Evolutionary conservation across 2,113 vertebrate species (phyloP).

Genomic region (Xenopus borealis): DNA sequence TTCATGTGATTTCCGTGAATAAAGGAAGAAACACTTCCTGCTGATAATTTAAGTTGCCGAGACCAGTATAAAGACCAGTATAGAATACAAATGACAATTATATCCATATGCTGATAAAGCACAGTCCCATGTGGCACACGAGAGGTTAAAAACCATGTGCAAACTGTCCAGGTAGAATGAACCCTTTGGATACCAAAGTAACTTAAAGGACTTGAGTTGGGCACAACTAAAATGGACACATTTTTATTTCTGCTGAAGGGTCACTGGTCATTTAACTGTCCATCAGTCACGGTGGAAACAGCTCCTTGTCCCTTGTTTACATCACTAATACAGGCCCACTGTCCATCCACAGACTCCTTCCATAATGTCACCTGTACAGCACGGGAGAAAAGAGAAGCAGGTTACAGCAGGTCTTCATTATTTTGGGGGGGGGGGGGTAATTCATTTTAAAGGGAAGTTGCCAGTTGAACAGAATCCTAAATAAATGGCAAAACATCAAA

Average conservation of each 20-base stretch:
- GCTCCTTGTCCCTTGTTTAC: conserved; percentile 95
- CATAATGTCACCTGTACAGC: conserved; percentile 84
- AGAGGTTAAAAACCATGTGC: neutral
- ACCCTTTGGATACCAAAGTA: neutral
- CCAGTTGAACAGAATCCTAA: no score
- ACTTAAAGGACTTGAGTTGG: no score
- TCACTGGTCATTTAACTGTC: conserved; percentile 94
- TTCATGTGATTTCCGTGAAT: neutral
- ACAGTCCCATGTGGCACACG: neutral
- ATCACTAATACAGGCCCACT: conserved; percentile 95
- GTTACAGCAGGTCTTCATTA: no score
- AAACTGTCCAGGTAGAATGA: conserved; percentile 5
- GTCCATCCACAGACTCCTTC: conserved; percentile 93
- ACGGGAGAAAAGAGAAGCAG: neutral
- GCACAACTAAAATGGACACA: neutral
- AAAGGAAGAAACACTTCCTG: neutral
- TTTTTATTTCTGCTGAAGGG: neutral
- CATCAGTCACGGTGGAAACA: conserved; percentile 79
- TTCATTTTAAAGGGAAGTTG: no score
- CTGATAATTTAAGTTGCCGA: neutral
- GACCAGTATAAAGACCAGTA: neutral
- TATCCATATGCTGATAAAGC: neutral
- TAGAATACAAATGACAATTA: neutral
- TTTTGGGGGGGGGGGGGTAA: no score
- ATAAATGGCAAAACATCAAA: no score